phyloP scores from a whole-genome alignment of 2,113 vertebrate species.

The Pteruthius melanotis region DNA sequence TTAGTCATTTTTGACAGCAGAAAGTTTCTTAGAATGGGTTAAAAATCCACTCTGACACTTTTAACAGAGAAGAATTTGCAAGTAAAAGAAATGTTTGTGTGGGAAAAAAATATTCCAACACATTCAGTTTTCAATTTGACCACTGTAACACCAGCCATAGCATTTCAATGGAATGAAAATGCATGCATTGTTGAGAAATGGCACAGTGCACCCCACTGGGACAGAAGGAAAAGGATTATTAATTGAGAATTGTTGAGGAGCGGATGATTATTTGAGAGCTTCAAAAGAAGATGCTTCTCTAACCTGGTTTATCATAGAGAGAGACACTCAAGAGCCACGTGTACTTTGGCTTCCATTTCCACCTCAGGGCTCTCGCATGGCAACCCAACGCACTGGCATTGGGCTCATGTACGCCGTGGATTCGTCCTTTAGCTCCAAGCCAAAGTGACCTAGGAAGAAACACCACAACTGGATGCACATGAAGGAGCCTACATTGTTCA shows the following conservation, averaged over 20 bases:
- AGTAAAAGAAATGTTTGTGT: slow-evolving; percentile 23
- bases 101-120: background rate
- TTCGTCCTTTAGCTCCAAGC: background rate
- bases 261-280: background rate
- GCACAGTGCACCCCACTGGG: slow-evolving; percentile 13
- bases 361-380: fast-evolving
- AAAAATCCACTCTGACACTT: slow-evolving; percentile 23
- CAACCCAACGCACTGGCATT: background rate
- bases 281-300: background rate
- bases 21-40: background rate
- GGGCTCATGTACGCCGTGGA: background rate
- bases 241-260: background rate
- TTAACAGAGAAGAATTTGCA: slow-evolving; percentile 17
- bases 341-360: background rate
- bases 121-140: slow-evolving; percentile 29
- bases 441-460: background rate
- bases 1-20: background rate
- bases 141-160: slow-evolving; percentile 15
- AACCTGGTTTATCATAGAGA: background rate
- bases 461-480: background rate
- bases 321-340: background rate
- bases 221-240: background rate
- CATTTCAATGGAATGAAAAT: slow-evolving; percentile 34
- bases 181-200: slow-evolving; percentile 42
- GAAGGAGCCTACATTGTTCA: background rate